These are phyloP conservation scores for Formicarius rufipectus DNA, from an alignment of 2,113 vertebrate species.

Conservation along the genomic window DNA sequence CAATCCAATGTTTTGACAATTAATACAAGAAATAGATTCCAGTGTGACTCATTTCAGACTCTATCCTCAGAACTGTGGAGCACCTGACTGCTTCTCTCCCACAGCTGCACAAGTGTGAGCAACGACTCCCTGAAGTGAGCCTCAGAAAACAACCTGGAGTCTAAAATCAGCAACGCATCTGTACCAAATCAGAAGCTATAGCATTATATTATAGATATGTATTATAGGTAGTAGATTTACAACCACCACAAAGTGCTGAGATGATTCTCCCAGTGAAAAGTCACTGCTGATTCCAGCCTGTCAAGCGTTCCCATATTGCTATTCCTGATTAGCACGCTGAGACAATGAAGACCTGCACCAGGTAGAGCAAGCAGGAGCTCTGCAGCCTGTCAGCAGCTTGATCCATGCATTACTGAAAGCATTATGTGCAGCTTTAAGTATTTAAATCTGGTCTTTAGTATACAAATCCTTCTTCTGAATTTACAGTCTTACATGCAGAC, in stretches of 20 bases:
- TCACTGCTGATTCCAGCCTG: background rate
- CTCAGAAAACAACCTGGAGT: background rate
- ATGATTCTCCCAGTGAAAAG: background rate
- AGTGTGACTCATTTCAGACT: slow-evolving; percentile 50
- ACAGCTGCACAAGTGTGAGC: background rate
- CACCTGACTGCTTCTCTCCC: background rate
- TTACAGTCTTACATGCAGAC: background rate
- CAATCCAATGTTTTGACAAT: slow-evolving; percentile 60
- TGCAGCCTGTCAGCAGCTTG: background rate
- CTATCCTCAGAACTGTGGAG: background rate
- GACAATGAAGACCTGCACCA: background rate
- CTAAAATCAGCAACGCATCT: background rate
- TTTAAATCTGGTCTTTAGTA: slow-evolving; percentile 24
- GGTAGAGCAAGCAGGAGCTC: background rate
- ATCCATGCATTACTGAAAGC: background rate
- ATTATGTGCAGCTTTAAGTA: background rate
- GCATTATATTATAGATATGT: background rate
- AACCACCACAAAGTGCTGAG: background rate
- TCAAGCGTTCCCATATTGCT: background rate
- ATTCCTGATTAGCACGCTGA: background rate
- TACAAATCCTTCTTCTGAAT: slow-evolving; percentile 34
- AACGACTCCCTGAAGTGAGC: background rate
- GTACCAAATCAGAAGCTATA: background rate
- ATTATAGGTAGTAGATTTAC: rapidly evolving
- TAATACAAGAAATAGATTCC: slow-evolving; percentile 36